Percentiles rank a stretch among this genome's conserved stretches.
Evolutionary conservation across 2,797 vertebrate species (phyloP).

Genomic region (Uromys caudimaculatus): DNA sequence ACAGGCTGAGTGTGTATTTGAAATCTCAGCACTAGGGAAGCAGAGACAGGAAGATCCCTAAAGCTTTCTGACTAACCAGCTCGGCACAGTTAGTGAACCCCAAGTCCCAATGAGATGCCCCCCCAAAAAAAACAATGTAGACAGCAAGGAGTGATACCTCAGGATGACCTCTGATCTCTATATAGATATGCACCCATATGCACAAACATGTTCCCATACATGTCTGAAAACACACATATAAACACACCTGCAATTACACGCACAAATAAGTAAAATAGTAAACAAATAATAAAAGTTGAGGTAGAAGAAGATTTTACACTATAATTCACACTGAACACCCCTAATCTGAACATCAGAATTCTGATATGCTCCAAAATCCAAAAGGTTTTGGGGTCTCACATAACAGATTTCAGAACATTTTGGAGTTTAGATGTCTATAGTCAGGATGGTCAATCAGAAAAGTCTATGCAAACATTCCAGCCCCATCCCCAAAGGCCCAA

Average conservation of each 20-base stretch:
- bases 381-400: not conserved
- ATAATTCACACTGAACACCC: not conserved
- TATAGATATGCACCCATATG: too few relatives aligned
- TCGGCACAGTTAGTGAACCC: not conserved
- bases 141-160: not conserved
- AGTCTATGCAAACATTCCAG: not conserved
- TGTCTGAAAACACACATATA: not conserved
- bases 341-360: not conserved
- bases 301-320: not conserved
- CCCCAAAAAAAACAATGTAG: not conserved
- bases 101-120: not conserved
- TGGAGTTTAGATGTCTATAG: too few relatives aligned
- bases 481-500: not conserved
- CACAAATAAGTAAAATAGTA: not conserved
- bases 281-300: not conserved
- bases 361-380: not conserved
- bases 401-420: not conserved
- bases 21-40: not conserved
- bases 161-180: not conserved
- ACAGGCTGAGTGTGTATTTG: not conserved
- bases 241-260: not conserved
- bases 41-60: not conserved
- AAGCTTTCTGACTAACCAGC: not conserved
- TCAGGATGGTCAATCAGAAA: not conserved
- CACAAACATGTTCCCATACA: not conserved